A percentile compares a stretch with the other conserved stretches of the same genome.
phyloP scores from a whole-genome alignment of 2,797 vertebrate species.

The Catamblyrhynchus diadema region DNA sequence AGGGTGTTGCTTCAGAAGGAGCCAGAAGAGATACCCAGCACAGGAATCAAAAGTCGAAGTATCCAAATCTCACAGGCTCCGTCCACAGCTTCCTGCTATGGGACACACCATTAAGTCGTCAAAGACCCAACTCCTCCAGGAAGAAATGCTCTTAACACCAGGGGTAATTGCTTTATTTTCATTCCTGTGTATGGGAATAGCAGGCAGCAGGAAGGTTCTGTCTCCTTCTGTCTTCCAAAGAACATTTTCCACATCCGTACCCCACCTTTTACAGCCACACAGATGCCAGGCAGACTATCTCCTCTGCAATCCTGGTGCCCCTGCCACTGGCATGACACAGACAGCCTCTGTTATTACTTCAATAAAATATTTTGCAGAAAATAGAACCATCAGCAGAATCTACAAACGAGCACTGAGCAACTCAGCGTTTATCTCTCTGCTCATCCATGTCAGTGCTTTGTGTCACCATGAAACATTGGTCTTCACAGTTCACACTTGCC shows the following conservation, averaged over 20 bases:
- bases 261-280: not conserved
- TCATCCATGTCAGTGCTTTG: slow-evolving; percentile 56
- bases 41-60: not conserved
- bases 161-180: not conserved
- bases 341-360: slow-evolving; percentile 28
- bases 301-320: rapidly evolving
- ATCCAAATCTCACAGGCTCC: not conserved
- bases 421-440: slow-evolving; percentile 51
- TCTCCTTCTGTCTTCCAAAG: not conserved
- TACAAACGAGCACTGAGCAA: slow-evolving; percentile 20
- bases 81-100: rapidly evolving
- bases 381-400: slow-evolving; percentile 59
- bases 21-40: not conserved
- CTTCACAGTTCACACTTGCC: slow-evolving; percentile 37
- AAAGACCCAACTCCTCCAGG: not conserved
- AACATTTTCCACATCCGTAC: not conserved
- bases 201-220: not conserved
- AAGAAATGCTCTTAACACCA: not conserved
- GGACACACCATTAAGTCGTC: not conserved
- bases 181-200: not conserved
- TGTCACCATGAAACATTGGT: slow-evolving; percentile 50
- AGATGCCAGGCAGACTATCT: not conserved
- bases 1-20: not conserved
- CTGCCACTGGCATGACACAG: not conserved
- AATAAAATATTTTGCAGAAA: slow-evolving; percentile 46